Conservation (phyloP, 2,113 vertebrate genomes). For the Triplophysa rosa region DNA sequence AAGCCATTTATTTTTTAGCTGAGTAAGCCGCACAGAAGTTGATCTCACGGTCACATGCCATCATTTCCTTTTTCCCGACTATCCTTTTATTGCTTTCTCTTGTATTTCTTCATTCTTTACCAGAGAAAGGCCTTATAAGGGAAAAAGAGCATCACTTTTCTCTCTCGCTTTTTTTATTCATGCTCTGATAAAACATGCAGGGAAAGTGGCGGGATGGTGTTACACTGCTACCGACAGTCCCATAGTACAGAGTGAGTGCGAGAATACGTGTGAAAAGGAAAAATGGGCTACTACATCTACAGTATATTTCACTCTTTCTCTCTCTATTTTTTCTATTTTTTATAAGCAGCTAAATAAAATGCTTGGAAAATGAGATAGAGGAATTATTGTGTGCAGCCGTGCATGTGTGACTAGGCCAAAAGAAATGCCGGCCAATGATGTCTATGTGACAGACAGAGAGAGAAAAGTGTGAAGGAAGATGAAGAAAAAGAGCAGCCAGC, state of each 20-base stretch:
- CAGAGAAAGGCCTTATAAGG: neutral
- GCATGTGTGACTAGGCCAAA: slow-evolving; percentile 9
- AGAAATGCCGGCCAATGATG: slow-evolving; percentile 8
- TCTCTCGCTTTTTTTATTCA: neutral
- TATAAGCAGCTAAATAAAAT: slow-evolving; percentile 58
- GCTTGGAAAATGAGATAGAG: slow-evolving; percentile 65
- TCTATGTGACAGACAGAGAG: slow-evolving; percentile 34
- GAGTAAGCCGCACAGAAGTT: slow-evolving; percentile 20
- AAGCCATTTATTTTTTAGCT: slow-evolving; percentile 28
- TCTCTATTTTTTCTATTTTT: slow-evolving; percentile 56
- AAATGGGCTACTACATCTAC: neutral
- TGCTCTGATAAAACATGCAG: slow-evolving; percentile 20
- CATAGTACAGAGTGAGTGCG: neutral
- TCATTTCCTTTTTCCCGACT: neutral
- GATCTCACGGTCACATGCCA: slow-evolving; percentile 7
- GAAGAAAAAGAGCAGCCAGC: slow-evolving; percentile 31
- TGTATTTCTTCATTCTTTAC: slow-evolving; percentile 17
- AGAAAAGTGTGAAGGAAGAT: slow-evolving; percentile 32
- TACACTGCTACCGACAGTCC: neutral
- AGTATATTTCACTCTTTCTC: slow-evolving; percentile 26
- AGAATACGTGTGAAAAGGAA: slow-evolving; percentile 15
- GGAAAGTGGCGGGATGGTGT: slow-evolving; percentile 16
- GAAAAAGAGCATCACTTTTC: neutral
- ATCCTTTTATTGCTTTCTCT: slow-evolving; percentile 26
- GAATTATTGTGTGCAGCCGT: slow-evolving; percentile 38